Base-by-base conservation (phyloP, 1,140 invertebrate species). In the Sinonovacula constricta region DNA sequence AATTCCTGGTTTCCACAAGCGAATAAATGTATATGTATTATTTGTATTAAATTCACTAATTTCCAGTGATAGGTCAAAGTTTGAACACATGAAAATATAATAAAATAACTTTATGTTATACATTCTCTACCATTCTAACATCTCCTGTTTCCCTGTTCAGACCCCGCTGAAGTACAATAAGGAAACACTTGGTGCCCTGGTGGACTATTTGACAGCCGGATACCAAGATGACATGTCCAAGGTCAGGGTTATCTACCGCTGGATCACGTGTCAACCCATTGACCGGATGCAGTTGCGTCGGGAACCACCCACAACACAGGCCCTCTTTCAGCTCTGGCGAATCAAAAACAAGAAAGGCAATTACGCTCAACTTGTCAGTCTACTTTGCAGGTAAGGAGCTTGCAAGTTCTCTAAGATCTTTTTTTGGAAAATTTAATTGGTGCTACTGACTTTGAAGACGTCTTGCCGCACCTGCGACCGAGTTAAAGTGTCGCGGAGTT, bases 291-390 rank as follows among this genome's bases (percentile, higher is more conserved):
- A 31, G 3, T 34, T 69, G 28, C 53, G 33, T 12, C 53, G 59
- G 24, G 36, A 54, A 36, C 72, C 74, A 0, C 59, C 71, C 12
- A 57, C 45, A 31, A 51, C 39, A 15, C 65, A 74, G 3, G 63
- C 81, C n/a, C 31, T 79, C 15, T 76, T 70, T 56, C 75, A 84
- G 18, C 70, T 84, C 3, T 68, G 74, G 71, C 24, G 75, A 34
- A 82, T 85, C 30, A 71, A 80, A 33, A 39, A 66, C 4, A 62
- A 79, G 49, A 79, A 80, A 60, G 81, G 76, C 3, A 82, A 78
- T 54, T 77, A 84, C 59, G 84, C 82, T 15, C 80, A 82, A 22
- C 69, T 85, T 10, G 80, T 85, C 51, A 59, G 67, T 28, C 60
- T 63, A 26, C 39, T 85, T 22, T 79, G 80, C 60, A 80, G 75